These are phyloP conservation scores for Eilema depressum DNA, from an alignment of 2,888 invertebrate genomes.

Conservation along the genomic window DNA sequence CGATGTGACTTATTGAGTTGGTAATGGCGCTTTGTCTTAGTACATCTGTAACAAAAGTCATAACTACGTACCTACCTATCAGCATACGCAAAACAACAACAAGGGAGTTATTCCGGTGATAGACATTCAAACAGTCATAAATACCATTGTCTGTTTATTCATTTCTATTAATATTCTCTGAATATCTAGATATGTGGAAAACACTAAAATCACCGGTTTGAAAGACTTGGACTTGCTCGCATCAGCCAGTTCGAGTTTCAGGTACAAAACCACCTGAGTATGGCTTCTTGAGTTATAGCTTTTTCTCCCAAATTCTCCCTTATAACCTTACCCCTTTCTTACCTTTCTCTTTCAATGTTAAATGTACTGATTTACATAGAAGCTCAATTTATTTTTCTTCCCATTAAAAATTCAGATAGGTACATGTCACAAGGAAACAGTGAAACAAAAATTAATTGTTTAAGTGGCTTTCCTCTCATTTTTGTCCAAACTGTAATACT, in stretches of 20 bases:
- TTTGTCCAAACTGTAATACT: too few relatives aligned
- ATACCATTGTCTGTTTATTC: not conserved
- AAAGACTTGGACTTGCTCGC: not conserved
- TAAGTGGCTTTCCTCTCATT: too few relatives aligned
- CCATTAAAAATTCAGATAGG: too few relatives aligned
- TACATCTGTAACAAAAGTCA: conserved; percentile 29
- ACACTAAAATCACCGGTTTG: not conserved
- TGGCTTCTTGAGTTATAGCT: not conserved
- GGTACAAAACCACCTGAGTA: not conserved
- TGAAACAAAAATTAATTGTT: too few relatives aligned
- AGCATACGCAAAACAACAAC: conserved; percentile 1
- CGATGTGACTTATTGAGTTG: conserved; percentile 52
- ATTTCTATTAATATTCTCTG: not conserved
- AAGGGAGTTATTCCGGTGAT: not conserved
- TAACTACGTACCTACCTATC: conserved; percentile 14
- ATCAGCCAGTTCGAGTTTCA: not conserved
- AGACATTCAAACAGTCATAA: not conserved
- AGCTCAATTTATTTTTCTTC: too few relatives aligned
- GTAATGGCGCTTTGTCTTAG: conserved; percentile 62
- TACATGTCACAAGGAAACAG: too few relatives aligned
- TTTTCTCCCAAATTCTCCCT: not conserved
- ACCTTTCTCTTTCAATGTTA: not conserved
- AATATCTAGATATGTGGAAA: not conserved
- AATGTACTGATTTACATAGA: too few relatives aligned
- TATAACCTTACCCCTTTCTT: too few relatives aligned